These are phyloP conservation scores for Xenotilapia caudafasciata DNA, from an alignment of 2,113 vertebrate species.

Conservation along the genomic window DNA sequence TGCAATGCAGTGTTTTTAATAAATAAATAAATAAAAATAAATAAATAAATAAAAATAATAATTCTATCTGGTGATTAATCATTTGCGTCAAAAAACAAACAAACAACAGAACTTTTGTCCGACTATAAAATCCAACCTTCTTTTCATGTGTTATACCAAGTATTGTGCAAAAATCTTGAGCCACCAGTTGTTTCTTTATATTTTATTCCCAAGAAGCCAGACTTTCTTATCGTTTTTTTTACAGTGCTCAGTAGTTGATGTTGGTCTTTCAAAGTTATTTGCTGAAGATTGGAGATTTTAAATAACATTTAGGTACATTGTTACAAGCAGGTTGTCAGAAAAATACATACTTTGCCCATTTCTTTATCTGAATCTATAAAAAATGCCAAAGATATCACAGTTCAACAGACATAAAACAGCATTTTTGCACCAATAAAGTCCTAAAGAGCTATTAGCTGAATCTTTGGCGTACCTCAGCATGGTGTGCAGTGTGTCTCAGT, in stretches of 20 bases:
- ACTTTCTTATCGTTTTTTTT: not conserved
- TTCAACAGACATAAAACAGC: not conserved
- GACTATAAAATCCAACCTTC: not conserved
- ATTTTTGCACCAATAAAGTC: not conserved
- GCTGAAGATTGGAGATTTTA: not conserved
- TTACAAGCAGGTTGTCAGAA: not conserved
- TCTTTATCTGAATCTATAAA: not conserved
- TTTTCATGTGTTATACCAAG: not conserved
- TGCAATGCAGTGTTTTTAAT: not conserved
- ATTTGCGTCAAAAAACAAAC: not conserved
- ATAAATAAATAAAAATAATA: not conserved
- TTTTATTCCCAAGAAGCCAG: not conserved
- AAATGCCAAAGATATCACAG: not conserved
- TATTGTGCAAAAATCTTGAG: not conserved
- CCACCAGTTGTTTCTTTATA: not conserved
- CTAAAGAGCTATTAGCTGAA: not conserved
- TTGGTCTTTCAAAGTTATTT: not conserved
- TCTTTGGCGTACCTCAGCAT: fast-evolving
- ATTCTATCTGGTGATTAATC: not conserved
- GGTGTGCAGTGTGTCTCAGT: not conserved
- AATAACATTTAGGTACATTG: not conserved
- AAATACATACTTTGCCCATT: not conserved
- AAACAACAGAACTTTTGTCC: not conserved
- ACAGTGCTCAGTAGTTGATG: not conserved
- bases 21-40: not conserved